Evolutionary conservation across 2,113 vertebrate genomes (phyloP).

Genomic region (Cyanocitta stelleri): DNA sequence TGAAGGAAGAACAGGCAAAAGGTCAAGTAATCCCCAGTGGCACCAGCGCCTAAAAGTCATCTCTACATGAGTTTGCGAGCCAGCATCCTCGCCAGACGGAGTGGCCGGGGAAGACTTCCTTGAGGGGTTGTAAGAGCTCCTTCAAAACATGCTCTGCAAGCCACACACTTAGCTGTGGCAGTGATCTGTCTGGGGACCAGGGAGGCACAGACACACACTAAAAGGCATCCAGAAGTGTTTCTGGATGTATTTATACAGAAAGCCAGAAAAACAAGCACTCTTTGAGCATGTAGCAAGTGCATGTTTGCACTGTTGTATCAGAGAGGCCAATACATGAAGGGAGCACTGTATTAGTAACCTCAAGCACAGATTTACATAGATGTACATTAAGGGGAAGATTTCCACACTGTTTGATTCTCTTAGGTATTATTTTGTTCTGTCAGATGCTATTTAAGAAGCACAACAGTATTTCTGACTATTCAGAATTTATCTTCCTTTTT

Average conservation of each 20-base stretch:
- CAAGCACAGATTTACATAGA: background rate
- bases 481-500: background rate
- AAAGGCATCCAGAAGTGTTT: background rate
- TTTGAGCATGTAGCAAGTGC: fast-evolving
- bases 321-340: background rate
- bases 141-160: background rate
- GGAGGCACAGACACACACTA: background rate
- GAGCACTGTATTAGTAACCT: background rate
- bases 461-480: background rate
- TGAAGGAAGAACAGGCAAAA: constrained; percentile 59
- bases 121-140: background rate
- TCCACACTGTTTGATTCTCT: background rate
- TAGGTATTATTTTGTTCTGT: background rate
- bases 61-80: background rate
- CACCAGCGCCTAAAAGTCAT: background rate
- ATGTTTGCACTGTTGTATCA: background rate
- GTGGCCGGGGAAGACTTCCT: background rate
- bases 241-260: background rate
- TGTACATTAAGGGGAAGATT: background rate
- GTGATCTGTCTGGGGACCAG: background rate
- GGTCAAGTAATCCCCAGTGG: background rate
- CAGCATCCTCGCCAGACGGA: fast-evolving
- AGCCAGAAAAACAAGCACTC: background rate
- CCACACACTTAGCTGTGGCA: background rate
- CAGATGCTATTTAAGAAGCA: background rate